Percentiles rank a stretch among this genome's conserved stretches.
Conservation (phyloP, 2,888 invertebrate species). For the Antheraea assamensis region DNA sequence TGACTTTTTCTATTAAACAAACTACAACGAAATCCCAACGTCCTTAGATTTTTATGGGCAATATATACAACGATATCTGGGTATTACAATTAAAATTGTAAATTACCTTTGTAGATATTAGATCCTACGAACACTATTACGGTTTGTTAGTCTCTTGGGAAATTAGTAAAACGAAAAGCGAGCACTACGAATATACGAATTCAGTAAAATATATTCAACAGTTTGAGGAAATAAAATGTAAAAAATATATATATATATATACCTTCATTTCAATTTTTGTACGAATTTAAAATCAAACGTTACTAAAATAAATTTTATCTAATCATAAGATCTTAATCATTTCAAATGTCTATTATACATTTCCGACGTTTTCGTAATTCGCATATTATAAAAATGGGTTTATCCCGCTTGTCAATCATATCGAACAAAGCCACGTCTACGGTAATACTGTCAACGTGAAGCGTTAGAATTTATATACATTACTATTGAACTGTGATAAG, state of each 20-base stretch:
- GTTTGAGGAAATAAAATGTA: not conserved
- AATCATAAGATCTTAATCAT: slow-evolving; percentile 1
- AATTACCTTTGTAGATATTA: too few relatives aligned
- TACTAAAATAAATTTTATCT: not conserved
- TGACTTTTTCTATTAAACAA: too few relatives aligned
- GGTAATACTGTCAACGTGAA: not conserved
- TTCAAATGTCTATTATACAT: not conserved
- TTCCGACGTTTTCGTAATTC: not conserved
- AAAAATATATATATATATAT: too few relatives aligned
- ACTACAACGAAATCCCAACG: too few relatives aligned
- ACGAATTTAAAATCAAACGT: not conserved
- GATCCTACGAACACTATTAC: too few relatives aligned
- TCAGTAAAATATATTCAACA: not conserved
- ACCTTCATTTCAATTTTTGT: too few relatives aligned
- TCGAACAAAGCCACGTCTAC: not conserved
- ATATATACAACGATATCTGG: too few relatives aligned
- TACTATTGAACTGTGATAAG: not conserved
- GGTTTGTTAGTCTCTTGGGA: too few relatives aligned
- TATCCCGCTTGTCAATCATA: not conserved
- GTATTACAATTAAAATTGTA: too few relatives aligned
- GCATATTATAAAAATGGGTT: not conserved
- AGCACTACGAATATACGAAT: not conserved
- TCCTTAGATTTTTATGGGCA: too few relatives aligned
- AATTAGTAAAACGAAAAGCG: too few relatives aligned
- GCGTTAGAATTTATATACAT: not conserved